Evolutionary conservation across 2,113 vertebrate species (phyloP).

Genomic region (Tympanuchus pallidicinctus): DNA sequence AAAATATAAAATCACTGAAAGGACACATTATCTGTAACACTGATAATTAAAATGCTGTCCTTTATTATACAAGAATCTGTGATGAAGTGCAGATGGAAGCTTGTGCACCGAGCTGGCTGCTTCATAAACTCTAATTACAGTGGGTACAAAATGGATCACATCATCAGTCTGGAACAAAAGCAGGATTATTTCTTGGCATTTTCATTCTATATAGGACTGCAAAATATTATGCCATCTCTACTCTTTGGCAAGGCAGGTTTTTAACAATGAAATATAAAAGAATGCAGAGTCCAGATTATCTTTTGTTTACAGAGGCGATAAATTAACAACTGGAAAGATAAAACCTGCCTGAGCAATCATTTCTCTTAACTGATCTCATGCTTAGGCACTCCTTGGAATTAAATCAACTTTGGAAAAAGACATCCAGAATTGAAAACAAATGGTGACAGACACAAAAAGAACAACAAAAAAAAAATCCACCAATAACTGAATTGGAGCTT

Average conservation of each 20-base stretch:
- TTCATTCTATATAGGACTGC: background rate
- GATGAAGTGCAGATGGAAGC: slow-evolving; percentile 41
- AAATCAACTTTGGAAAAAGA: slow-evolving; percentile 38
- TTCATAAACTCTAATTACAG: slow-evolving; percentile 23
- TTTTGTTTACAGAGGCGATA: slow-evolving; percentile 56
- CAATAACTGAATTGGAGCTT: background rate
- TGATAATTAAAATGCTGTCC: background rate
- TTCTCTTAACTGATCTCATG: slow-evolving; percentile 47
- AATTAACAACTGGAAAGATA: slow-evolving; percentile 60
- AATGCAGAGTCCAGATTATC: background rate
- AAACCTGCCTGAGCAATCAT: slow-evolving; percentile 39
- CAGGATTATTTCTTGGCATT: background rate
- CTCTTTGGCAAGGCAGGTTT: background rate
- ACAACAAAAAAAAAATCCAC: background rate
- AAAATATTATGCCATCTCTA: slow-evolving; percentile 24
- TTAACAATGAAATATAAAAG: slow-evolving; percentile 13
- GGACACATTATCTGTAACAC: background rate
- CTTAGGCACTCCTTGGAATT: slow-evolving; percentile 37
- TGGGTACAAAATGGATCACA: slow-evolving; percentile 19
- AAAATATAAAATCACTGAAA: slow-evolving; percentile 9
- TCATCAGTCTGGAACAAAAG: slow-evolving; percentile 55
- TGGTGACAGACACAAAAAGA: background rate
- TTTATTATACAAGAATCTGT: background rate
- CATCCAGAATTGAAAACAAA: slow-evolving; percentile 58
- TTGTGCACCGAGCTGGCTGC: background rate